A percentile compares a stretch with the other conserved stretches of the same genome.
Evolutionary conservation across 53 echinoderm and acorn worm genomes (phyloP).

Genomic region (Mesocentrotus franciscanus): DNA sequence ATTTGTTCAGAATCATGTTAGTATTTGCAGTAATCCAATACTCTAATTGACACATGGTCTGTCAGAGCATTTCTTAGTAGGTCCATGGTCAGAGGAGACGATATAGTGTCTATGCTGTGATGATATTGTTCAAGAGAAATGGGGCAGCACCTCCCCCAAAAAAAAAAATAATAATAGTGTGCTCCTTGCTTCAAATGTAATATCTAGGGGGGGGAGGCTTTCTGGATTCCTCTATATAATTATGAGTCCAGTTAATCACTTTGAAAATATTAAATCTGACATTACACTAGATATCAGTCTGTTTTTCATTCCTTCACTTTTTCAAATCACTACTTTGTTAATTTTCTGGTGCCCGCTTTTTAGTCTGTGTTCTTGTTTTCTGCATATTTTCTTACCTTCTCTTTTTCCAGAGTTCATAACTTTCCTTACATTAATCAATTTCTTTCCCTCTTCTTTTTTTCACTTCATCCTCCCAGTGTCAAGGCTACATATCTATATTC

Average conservation of each 20-base stretch:
- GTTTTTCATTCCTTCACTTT: neutral
- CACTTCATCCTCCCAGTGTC: no score
- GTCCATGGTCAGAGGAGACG: no score
- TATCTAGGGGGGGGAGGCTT: no score
- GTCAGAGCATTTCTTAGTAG: no score
- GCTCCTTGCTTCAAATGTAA: no score
- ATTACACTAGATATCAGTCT: neutral
- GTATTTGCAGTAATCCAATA: constrained; percentile 46
- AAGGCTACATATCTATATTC: no score
- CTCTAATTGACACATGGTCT: constrained; percentile 47
- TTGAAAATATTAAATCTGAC: no score
- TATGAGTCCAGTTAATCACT: neutral
- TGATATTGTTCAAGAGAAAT: neutral
- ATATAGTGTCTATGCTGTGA: neutral
- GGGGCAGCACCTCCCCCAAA: neutral
- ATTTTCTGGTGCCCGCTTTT: neutral
- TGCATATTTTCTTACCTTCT: neutral
- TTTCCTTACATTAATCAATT: neutral
- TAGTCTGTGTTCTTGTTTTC: neutral
- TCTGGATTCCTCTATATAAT: neutral
- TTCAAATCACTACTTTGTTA: neutral
- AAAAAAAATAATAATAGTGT: no score
- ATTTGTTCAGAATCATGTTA: constrained; percentile 46
- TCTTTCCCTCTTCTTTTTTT: no score
- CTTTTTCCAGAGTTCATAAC: neutral